Base-by-base conservation (phyloP, 1,140 invertebrate species). In the Pseudomyrmex cubaensis region DNA sequence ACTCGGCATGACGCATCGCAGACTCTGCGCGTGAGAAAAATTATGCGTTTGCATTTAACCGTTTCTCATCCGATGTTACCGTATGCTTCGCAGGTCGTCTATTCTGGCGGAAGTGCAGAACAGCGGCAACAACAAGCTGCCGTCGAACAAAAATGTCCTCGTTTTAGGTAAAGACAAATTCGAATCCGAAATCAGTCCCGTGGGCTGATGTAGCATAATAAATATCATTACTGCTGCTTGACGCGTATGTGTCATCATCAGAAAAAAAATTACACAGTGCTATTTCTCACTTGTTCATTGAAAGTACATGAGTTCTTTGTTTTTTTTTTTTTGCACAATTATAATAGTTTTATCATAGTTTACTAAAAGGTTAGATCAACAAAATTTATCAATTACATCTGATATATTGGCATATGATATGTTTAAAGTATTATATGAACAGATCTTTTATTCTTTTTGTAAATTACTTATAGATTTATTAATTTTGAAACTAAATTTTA, bases 41-140 rank as follows among this genome's bases (percentile, higher is more conserved):
- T 67, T 74, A 52, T 2, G 70, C 64, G 48, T 52, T 46, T 12
- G 50, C 44, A 54, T 44, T 44, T 20, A 64, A 62, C 61, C 56
- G 48, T 54, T 20, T 25, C 46, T 66, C 17, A 56, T 8, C 35
- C 17, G 1, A 70, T 69, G 64, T 70, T 66, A 78, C 83, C 83
- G 44, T 89, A 76, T 88, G 91, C 89, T 89, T 95, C 96, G 82
- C 94, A 98, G 98, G 98, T 98, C 98, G 87, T 97, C 97, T 87
- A 98, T 99, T 92, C 95, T 99, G 93, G 97, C 97, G 90, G 98
- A 99, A 95, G 98, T 99, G 90, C 98, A 98, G 95, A 98, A 98
- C 92, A 98, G 97, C 95, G 97, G 98, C 88, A 98, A 97, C 94
- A 98, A 97, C 90, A 99, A 99, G 95, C 95, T 99, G 94, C 98